These are phyloP conservation scores for Chitala chitala DNA, from an alignment of 2,113 vertebrate genomes.

Conservation along the genomic window DNA sequence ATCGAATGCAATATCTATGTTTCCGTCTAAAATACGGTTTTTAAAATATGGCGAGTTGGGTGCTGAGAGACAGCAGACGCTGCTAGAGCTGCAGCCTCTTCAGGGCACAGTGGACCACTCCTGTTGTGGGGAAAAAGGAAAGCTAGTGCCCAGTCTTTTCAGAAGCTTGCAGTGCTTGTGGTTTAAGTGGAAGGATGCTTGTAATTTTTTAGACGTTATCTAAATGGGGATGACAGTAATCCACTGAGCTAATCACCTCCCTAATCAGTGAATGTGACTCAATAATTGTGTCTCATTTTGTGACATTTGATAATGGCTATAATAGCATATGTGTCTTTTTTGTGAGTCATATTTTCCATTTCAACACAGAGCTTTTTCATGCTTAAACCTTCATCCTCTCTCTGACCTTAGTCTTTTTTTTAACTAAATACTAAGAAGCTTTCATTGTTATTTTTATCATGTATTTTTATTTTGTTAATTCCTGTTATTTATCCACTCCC, in stretches of 20 bases:
- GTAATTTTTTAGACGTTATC: background rate
- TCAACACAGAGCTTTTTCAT: background rate
- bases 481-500: no score
- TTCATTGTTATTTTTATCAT: background rate
- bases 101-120: no score
- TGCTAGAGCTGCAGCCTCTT: no score
- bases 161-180: no score
- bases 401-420: background rate
- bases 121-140: no score
- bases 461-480: no score
- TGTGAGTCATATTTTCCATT: background rate
- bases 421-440: background rate
- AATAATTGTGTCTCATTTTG: conserved; percentile 5
- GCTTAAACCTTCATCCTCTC: background rate
- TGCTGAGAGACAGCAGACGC: no score
- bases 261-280: conserved; percentile 1
- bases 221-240: background rate
- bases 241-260: background rate
- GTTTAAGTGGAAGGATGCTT: background rate
- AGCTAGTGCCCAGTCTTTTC: no score
- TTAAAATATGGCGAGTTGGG: no score
- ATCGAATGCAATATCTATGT: no score
- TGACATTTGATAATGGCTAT: conserved; percentile 24
- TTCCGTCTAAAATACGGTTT: no score
- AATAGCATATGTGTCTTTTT: conserved; percentile 16